Percentiles rank a stretch among this genome's conserved stretches.
Conservation (phyloP, 2,888 invertebrate species). For the Lithophane semibrunnea region DNA sequence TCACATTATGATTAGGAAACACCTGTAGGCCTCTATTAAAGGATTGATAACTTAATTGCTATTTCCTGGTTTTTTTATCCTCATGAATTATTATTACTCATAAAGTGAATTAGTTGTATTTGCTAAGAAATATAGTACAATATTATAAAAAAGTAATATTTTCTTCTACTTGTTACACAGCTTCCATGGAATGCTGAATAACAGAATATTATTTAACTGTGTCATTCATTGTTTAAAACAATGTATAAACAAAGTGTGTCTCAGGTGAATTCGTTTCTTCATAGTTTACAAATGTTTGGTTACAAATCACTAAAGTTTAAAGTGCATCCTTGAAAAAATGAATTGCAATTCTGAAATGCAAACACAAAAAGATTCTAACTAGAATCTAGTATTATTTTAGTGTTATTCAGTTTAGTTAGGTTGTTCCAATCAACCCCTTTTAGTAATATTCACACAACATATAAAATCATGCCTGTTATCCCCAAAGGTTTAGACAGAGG, state of each 20-base stretch:
- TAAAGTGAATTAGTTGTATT: not conserved
- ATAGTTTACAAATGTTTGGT: constrained; percentile 1
- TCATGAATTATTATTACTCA: not conserved
- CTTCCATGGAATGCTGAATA: not conserved
- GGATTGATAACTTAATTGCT: not conserved
- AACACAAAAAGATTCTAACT: constrained; percentile 18
- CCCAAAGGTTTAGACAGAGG: no score
- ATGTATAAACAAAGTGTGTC: not conserved
- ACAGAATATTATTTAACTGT: not conserved
- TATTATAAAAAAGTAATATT: not conserved
- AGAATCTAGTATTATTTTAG: not conserved
- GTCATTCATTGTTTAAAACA: not conserved
- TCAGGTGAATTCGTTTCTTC: not conserved
- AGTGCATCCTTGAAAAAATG: not conserved
- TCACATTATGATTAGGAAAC: constrained; percentile 36
- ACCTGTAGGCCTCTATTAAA: constrained; percentile 21
- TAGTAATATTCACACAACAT: not conserved
- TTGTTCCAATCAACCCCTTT: not conserved
- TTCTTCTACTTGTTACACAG: no score
- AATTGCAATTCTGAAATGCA: constrained; percentile 13
- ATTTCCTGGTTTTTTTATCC: constrained; percentile 10
- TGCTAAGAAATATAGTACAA: not conserved
- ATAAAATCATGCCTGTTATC: not conserved
- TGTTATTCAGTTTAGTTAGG: not conserved
- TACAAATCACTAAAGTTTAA: constrained; percentile 23